phyloP scores from a whole-genome alignment of 2,888 invertebrate genomes.

The Drosophila kanekoi region DNA sequence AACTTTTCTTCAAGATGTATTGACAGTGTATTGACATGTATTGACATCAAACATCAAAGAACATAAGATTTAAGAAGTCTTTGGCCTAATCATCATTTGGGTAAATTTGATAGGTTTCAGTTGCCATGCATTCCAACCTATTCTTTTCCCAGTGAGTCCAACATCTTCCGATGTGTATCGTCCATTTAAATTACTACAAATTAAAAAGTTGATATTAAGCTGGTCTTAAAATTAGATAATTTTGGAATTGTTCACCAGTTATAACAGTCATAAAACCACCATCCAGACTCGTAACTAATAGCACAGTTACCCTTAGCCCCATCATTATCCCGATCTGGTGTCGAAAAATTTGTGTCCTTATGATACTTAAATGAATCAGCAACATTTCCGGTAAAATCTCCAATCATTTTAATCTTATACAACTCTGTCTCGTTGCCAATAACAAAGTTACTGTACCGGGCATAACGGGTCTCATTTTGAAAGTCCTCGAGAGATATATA shows the following conservation, averaged over 20 bases:
- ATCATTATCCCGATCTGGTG: conserved; percentile 88
- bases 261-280: conserved; percentile 90
- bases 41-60: too few species aligned
- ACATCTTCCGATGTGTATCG: neutral
- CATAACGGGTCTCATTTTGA: conserved; percentile 86
- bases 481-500: conserved; percentile 88
- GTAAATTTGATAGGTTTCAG: neutral
- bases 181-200: conserved; percentile 5
- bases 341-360: conserved; percentile 89
- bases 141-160: neutral
- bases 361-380: conserved; percentile 89
- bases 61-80: too few species aligned
- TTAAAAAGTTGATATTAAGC: neutral
- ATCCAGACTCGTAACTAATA: conserved; percentile 88
- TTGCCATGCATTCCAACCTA: neutral
- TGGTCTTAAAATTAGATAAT: too few species aligned
- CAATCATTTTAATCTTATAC: conserved; percentile 88
- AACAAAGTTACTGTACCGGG: conserved; percentile 88
- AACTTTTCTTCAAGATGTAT: too few species aligned
- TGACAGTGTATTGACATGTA: too few species aligned
- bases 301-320: conserved; percentile 86
- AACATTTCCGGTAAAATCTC: conserved; percentile 87
- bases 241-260: neutral
- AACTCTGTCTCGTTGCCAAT: conserved; percentile 88
- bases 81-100: conserved; percentile 9